These are phyloP conservation scores for Hestina assimilis DNA, from an alignment of 1,140 invertebrate species.

Conservation along the genomic window DNA sequence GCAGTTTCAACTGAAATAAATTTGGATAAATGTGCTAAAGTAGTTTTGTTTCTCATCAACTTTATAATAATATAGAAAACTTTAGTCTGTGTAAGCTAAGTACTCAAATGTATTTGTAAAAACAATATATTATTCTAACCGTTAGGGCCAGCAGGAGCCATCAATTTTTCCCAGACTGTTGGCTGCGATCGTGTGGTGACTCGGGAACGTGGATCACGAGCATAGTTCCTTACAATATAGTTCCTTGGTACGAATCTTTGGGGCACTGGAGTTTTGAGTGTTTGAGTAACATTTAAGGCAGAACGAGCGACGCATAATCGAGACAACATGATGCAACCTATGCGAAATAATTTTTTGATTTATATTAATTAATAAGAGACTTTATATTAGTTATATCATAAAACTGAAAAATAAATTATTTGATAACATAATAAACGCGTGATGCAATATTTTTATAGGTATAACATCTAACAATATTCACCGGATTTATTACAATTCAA, in stretches of 20 bases:
- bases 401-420: background rate
- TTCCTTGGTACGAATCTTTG: conserved; percentile 65
- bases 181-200: conserved; percentile 52
- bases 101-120: no score
- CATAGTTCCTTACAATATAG: conserved; percentile 67
- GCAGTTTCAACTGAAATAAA: no score
- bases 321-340: conserved; percentile 67
- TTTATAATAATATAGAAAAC: no score
- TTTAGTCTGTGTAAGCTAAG: no score
- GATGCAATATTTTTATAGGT: background rate
- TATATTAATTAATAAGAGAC: background rate
- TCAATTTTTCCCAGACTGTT: conserved; percentile 66
- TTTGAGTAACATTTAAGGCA: conserved; percentile 52
- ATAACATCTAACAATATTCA: background rate
- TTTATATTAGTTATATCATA: background rate
- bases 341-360: background rate
- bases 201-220: conserved; percentile 62
- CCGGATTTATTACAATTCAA: background rate
- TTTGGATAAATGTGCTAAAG: no score
- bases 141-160: conserved; percentile 75
- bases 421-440: background rate
- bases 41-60: no score
- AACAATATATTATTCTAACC: no score
- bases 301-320: conserved; percentile 64
- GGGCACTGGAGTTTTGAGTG: conserved; percentile 55